phyloP scores from a whole-genome alignment of 2,113 vertebrate species.

The Oenanthe oenanthe region DNA sequence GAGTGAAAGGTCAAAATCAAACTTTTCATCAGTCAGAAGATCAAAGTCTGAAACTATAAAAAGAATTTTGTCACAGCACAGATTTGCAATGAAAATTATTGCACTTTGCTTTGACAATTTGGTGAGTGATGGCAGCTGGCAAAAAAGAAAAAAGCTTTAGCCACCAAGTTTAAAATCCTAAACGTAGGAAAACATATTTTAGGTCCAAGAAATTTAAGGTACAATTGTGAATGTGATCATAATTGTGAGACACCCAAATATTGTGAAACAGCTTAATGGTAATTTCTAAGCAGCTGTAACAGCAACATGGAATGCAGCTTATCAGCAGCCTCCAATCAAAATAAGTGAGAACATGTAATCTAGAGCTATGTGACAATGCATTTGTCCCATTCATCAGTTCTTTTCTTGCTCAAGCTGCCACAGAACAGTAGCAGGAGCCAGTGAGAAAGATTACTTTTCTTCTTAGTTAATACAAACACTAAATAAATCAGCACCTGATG shows the following conservation, averaged over 20 bases:
- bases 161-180: not conserved
- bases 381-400: not conserved
- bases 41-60: slow-evolving; percentile 46
- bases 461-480: not conserved
- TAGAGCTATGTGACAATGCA: not conserved
- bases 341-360: not conserved
- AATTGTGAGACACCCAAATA: not conserved
- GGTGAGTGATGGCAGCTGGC: not conserved
- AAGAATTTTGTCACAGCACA: not conserved
- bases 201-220: not conserved
- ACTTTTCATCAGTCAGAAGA: slow-evolving; percentile 78
- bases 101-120: not conserved
- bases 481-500: not conserved
- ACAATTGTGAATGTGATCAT: not conserved
- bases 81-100: not conserved
- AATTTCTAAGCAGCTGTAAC: not conserved
- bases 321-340: not conserved
- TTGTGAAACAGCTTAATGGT: not conserved
- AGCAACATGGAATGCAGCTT: not conserved
- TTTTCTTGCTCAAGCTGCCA: not conserved
- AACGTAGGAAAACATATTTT: not conserved
- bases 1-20: slow-evolving; percentile 81
- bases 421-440: not conserved
- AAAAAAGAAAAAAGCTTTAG: not conserved
- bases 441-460: not conserved